phyloP scores from a whole-genome alignment of 1,140 invertebrate species.

The Drosophila neocordata region DNA sequence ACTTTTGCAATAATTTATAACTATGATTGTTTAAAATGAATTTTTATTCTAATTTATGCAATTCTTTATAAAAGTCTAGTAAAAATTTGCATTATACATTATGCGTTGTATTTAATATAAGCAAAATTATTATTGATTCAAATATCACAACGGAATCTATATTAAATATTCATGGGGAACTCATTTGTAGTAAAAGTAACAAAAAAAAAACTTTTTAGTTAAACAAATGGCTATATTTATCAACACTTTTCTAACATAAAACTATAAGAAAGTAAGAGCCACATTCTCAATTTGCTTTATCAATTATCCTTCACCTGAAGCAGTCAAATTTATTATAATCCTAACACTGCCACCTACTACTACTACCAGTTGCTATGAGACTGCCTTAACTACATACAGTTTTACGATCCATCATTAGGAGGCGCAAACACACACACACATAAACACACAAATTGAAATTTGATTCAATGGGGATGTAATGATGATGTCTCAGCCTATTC shows the following conservation, averaged over 20 bases:
- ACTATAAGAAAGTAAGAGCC: neutral
- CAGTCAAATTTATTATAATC: neutral
- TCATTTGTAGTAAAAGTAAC: neutral
- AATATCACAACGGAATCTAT: too few species aligned
- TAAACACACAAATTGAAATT: slow-evolving; percentile 50
- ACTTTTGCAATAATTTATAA: neutral
- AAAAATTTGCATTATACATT: neutral
- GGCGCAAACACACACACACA: slow-evolving; percentile 12
- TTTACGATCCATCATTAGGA: slow-evolving; percentile 36
- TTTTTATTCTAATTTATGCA: neutral
- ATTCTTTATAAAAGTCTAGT: neutral
- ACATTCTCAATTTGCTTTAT: neutral
- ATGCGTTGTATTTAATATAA: neutral
- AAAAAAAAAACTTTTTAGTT: too few species aligned
- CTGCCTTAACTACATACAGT: slow-evolving; percentile 17
- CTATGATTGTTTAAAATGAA: neutral
- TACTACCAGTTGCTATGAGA: neutral
- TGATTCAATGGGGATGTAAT: slow-evolving; percentile 41
- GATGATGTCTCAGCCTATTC: neutral
- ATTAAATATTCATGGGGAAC: too few species aligned
- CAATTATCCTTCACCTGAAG: neutral
- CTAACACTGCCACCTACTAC: neutral
- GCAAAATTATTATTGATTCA: neutral
- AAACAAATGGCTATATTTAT: too few species aligned
- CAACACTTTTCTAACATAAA: too few species aligned